These are phyloP conservation scores for Cerceris ruficornis DNA, from an alignment of 2,888 invertebrate species.

Conservation along the genomic window DNA sequence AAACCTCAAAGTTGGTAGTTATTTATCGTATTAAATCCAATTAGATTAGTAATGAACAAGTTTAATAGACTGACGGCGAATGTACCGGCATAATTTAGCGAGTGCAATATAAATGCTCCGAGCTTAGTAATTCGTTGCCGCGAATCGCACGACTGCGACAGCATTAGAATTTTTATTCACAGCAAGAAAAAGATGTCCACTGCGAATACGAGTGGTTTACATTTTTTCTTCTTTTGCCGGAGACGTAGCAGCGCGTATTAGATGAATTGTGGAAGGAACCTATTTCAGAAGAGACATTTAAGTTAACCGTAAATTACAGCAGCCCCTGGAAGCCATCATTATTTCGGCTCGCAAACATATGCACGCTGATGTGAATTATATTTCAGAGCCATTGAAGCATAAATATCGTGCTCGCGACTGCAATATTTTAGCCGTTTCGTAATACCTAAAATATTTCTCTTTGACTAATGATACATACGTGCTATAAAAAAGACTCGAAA, in stretches of 20 bases:
- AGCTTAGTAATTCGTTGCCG: too few species aligned
- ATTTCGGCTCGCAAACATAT: constrained; percentile 27
- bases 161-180: not conserved
- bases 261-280: constrained; percentile 9
- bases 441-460: not conserved
- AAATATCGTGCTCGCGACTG: constrained; percentile 20
- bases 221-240: not conserved
- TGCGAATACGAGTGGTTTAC: not conserved
- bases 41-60: too few species aligned
- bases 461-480: not conserved
- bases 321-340: constrained; percentile 32
- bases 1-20: too few species aligned
- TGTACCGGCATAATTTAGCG: too few species aligned
- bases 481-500: not conserved
- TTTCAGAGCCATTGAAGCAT: constrained; percentile 29
- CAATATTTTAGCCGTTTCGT: constrained; percentile 20
- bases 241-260: not conserved
- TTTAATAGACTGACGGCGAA: too few species aligned
- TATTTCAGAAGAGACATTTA: constrained; percentile 2
- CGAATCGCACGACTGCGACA: not conserved
- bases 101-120: too few species aligned
- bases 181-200: not conserved
- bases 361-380: constrained; percentile 28
- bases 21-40: too few species aligned
- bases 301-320: constrained; percentile 26